Percentiles rank a stretch among this genome's conserved stretches.
phyloP scores from a whole-genome alignment of 2,797 vertebrate genomes.

The Clarias fuscus region DNA sequence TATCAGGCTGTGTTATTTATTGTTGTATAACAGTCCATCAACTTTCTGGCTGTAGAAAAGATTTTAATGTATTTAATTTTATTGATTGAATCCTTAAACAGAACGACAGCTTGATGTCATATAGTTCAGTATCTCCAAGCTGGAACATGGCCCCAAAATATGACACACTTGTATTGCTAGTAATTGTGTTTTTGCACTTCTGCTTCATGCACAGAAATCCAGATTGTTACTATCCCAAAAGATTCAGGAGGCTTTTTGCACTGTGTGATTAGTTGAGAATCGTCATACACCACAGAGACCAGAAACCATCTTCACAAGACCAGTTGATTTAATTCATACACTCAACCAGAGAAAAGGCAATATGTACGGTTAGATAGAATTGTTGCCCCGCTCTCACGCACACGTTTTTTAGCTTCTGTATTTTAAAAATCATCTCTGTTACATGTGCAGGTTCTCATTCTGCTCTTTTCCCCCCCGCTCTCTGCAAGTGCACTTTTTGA shows the following conservation, averaged over 20 bases:
- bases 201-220: background rate
- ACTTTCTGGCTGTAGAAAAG: background rate
- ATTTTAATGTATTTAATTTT: conserved; percentile 26
- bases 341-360: background rate
- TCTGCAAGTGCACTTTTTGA: conserved; percentile 82
- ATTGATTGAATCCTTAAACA: conserved; percentile 8
- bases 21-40: background rate
- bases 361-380: background rate
- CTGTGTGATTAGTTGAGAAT: conserved; percentile 9
- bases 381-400: background rate
- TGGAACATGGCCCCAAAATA: conserved; percentile 5
- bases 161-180: background rate
- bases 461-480: conserved; percentile 26
- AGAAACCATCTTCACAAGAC: background rate
- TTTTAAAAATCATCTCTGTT: conserved; percentile 45
- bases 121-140: background rate
- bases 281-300: conserved; percentile 20
- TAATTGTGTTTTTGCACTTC: background rate
- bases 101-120: background rate
- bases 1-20: background rate
- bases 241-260: conserved; percentile 28
- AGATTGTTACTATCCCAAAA: background rate
- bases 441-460: conserved; percentile 38
- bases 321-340: background rate
- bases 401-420: conserved; percentile 35